Percentiles rank a stretch among this genome's conserved stretches.
These are phyloP conservation scores for Deilephila elpenor DNA, from an alignment of 2,888 invertebrate genomes.

Conservation along the genomic window DNA sequence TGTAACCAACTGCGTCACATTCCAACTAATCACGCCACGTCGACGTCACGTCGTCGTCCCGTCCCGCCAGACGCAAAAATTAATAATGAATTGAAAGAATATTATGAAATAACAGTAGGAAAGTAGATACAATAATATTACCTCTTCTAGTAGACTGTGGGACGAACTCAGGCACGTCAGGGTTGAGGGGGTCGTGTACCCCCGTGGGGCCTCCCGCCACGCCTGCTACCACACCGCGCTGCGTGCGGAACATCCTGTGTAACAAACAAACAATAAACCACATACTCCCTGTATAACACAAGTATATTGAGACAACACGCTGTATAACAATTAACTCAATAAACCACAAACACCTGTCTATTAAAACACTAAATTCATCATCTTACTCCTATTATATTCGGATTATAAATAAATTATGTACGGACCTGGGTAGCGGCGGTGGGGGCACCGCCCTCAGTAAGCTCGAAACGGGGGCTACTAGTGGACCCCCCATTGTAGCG, in stretches of 20 bases:
- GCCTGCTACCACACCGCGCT: slow-evolving; percentile 47
- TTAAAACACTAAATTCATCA: too few species aligned
- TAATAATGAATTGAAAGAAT: too few species aligned
- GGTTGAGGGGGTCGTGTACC: slow-evolving; percentile 88
- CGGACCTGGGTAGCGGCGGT: slow-evolving; percentile 88
- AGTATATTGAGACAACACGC: neutral
- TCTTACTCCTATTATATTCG: too few species aligned
- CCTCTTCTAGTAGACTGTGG: slow-evolving; percentile 75
- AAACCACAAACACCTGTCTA: too few species aligned
- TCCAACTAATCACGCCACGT: too few species aligned
- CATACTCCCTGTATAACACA: neutral
- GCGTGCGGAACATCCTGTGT: slow-evolving; percentile 73
- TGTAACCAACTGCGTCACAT: too few species aligned
- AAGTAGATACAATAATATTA: slow-evolving; percentile 10
- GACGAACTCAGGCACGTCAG: slow-evolving; percentile 94
- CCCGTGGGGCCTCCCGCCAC: slow-evolving; percentile 38
- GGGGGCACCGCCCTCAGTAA: slow-evolving; percentile 88
- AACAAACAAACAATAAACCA: slow-evolving; percentile 13
- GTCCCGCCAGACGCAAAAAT: too few species aligned
- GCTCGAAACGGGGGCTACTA: slow-evolving; percentile 84
- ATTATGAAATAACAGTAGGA: too few species aligned
- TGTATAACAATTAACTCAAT: neutral
- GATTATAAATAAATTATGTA: too few species aligned
- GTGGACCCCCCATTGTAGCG: slow-evolving; percentile 74
- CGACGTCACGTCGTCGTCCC: too few species aligned